Base-by-base conservation (phyloP, 2,797 vertebrate species). In the Xerus rutilus region DNA sequence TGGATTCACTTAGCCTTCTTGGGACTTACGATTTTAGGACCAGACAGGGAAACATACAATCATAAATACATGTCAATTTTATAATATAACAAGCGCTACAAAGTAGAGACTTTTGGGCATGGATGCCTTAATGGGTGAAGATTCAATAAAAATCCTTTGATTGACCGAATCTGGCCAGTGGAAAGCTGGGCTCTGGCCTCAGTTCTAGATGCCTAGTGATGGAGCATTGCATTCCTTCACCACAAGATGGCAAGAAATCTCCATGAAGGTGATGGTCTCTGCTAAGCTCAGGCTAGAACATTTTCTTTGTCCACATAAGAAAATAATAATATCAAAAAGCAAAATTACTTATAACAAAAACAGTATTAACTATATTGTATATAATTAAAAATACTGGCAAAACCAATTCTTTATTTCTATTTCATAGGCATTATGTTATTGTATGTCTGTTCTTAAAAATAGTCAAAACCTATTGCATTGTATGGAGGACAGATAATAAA, bases 141-240 rank as follows among this genome's bases (percentile, higher is more conserved):
- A 59, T 32, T 92, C 23, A 67, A 11, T 11, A 0, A 32, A 87
- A 76, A 6, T 17, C 18, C 21, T 59, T 18, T 81, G 10, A 84
- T 43, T 20, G n/a, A 23, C 12, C 39, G 30, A 69, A 12, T 2
- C 78, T 28, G 21, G 23, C 11, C 18, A 5, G 7, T 39, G 3
- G 3, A 39, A 62, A 17, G 17, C 59, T 15, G 13, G 0, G 25
- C 4, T 35, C 2, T 35, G 84, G 30, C 17, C 47, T n/a, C 7
- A 67, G n/a, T 10, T 21, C 4, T 0, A 4, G 8, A 43, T 52
- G 2, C 21, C 7, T 54, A 7, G 45, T 4, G 21, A 23, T 2
- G 23, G 70, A 4, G 13, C 15, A 45, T 39, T 86, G 17, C 23
- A 12, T 47, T 17, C 3, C n/a, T 5, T 72, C 9, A 86, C 69